Evolutionary conservation across 2,888 invertebrate species (phyloP).

Genomic region (Eupithecia abbreviata): DNA sequence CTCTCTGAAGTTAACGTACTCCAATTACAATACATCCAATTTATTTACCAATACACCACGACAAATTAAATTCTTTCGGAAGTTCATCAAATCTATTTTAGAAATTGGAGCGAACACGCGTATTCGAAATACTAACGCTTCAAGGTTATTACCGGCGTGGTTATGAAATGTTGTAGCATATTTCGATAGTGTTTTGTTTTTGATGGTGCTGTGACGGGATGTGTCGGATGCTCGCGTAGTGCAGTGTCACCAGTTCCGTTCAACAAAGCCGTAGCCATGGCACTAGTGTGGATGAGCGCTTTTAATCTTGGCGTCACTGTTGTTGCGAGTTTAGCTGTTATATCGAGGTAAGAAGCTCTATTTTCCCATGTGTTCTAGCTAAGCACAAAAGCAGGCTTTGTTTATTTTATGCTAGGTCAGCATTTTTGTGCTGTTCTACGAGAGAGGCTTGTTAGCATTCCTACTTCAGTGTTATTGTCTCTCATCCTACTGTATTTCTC

Average conservation of each 20-base stretch:
- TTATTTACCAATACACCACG: slow-evolving; percentile 19
- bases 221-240: slow-evolving; percentile 46
- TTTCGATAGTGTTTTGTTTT: slow-evolving; percentile 19
- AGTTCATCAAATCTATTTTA: slow-evolving; percentile 20
- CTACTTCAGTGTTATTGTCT: slow-evolving; percentile 11
- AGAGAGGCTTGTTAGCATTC: slow-evolving; percentile 11
- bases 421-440: slow-evolving; percentile 17
- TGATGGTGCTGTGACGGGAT: slow-evolving; percentile 38
- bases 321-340: slow-evolving; percentile 84
- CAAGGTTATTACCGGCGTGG: slow-evolving; percentile 21
- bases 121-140: slow-evolving; percentile 26
- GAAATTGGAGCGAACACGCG: slow-evolving; percentile 20
- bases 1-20: slow-evolving; percentile 49
- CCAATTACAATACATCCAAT: slow-evolving; percentile 29
- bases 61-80: slow-evolving; percentile 14
- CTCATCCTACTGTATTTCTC: not conserved
- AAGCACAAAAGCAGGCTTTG: slow-evolving; percentile 30
- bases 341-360: slow-evolving; percentile 32
- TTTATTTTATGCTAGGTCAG: slow-evolving; percentile 29
- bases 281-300: slow-evolving; percentile 85
- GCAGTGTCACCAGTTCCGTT: slow-evolving; percentile 48
- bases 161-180: slow-evolving; percentile 13
- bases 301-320: slow-evolving; percentile 86
- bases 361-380: slow-evolving; percentile 18
- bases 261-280: slow-evolving; percentile 73